Percentiles rank a stretch among this genome's conserved stretches.
Evolutionary conservation across 2,888 invertebrate genomes (phyloP).

Genomic region (Malacosoma neustria): DNA sequence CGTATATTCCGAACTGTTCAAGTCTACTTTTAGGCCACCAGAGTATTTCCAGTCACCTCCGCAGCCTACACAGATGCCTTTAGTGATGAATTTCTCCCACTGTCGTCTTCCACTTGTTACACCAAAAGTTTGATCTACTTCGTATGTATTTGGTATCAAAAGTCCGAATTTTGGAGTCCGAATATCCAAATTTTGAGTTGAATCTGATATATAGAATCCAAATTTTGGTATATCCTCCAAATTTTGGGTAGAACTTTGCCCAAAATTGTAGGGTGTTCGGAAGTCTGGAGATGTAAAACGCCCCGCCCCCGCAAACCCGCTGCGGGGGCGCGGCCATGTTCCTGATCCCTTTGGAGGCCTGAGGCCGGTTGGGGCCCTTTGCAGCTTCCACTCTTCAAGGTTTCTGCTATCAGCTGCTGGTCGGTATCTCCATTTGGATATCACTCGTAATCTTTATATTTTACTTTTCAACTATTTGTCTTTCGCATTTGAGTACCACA

Average conservation of each 20-base stretch:
- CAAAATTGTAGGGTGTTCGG: neutral
- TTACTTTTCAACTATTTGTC: conserved; percentile 32
- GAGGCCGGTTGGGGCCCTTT: conserved; percentile 38
- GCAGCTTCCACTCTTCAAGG: conserved; percentile 66
- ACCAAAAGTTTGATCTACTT: conserved; percentile 1
- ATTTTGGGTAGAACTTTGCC: neutral
- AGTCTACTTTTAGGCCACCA: conserved; percentile 57
- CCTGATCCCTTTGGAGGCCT: conserved; percentile 35
- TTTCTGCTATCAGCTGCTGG: conserved; percentile 55
- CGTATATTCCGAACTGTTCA: conserved; percentile 66
- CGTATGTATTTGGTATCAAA: neutral
- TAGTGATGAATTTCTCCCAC: conserved; percentile 53
- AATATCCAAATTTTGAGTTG: neutral
- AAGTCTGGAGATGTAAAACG: conserved; percentile 4
- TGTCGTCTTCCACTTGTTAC: conserved; percentile 5
- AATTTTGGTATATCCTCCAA: no score
- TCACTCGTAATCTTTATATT: conserved; percentile 57
- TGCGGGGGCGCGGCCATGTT: conserved; percentile 68
- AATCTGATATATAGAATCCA: neutral
- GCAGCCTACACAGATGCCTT: conserved; percentile 59
- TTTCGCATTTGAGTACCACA: conserved; percentile 18
- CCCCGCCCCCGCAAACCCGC: conserved; percentile 43
- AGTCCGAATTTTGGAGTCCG: neutral
- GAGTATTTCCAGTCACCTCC: conserved; percentile 61
- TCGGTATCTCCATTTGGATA: conserved; percentile 68